A percentile compares a stretch with the other conserved stretches of the same genome.
Conservation (phyloP, 2,113 vertebrate genomes). For the Otolemur garnettii region DNA sequence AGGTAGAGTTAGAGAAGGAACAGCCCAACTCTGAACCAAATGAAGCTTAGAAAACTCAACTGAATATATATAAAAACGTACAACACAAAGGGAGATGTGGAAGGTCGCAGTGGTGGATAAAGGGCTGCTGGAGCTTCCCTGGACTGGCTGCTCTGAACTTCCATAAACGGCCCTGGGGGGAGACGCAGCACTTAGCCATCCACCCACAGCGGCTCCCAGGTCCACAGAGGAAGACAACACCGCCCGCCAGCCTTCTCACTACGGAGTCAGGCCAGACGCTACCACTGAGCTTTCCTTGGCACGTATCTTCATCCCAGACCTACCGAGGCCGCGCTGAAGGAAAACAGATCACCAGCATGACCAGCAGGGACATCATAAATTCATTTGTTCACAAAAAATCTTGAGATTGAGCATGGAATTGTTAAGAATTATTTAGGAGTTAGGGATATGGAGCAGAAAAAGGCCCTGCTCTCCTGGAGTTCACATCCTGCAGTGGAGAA, state of each 20-base stretch:
- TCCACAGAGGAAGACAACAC: neutral
- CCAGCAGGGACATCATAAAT: neutral
- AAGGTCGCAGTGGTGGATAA: neutral
- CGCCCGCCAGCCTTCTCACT: neutral
- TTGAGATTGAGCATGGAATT: neutral
- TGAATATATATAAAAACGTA: neutral
- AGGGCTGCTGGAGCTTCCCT: neutral
- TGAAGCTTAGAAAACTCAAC: neutral
- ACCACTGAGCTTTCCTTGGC: neutral
- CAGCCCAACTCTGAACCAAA: neutral
- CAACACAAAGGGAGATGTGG: neutral
- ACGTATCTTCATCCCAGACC: neutral
- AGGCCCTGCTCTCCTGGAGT: neutral
- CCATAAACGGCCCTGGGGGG: neutral
- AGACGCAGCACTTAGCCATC: neutral
- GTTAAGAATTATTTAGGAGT: neutral
- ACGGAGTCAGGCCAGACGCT: neutral
- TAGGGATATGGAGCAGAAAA: neutral
- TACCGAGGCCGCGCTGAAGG: neutral
- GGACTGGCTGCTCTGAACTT: neutral
- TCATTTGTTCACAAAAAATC: neutral
- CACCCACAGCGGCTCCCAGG: neutral
- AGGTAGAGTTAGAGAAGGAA: neutral
- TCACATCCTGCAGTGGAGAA: neutral
- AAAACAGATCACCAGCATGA: neutral